A percentile compares a stretch with the other conserved stretches of the same genome.
phyloP scores from a whole-genome alignment of 2,888 invertebrate species.

The Allophyes oxyacanthae region DNA sequence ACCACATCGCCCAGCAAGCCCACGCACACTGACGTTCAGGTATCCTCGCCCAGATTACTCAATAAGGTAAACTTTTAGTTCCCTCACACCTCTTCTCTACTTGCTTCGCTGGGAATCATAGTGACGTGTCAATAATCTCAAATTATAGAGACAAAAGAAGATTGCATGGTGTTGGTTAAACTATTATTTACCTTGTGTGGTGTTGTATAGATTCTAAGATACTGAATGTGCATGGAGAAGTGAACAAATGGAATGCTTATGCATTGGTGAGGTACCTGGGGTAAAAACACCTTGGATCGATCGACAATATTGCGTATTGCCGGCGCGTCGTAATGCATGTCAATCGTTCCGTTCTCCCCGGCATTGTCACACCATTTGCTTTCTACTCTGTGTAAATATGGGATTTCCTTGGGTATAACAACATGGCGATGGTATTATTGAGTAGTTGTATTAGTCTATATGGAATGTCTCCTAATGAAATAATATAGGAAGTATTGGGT shows the following conservation, averaged over 20 bases:
- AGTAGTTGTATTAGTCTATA: constrained; percentile 6
- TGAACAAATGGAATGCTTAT: neutral
- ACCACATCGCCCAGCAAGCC: constrained; percentile 74
- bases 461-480: neutral
- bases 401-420: neutral
- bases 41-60: constrained; percentile 88
- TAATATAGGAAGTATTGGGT: too few relatives aligned
- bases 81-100: constrained; percentile 67
- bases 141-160: constrained; percentile 33
- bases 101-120: constrained; percentile 74
- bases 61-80: constrained; percentile 87
- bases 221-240: neutral
- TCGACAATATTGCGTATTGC: too few relatives aligned
- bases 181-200: constrained; percentile 10
- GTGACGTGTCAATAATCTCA: constrained; percentile 42
- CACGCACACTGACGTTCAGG: constrained; percentile 86
- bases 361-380: constrained; percentile 2
- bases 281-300: too few relatives aligned
- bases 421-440: neutral
- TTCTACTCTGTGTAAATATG: neutral
- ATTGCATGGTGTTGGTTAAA: constrained; percentile 39
- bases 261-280: too few relatives aligned
- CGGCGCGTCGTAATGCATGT: neutral
- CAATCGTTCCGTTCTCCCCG: neutral
- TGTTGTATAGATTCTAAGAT: constrained; percentile 13